A percentile compares a stretch with the other conserved stretches of the same genome.
These are phyloP conservation scores for Spongilla lacustris DNA, from an alignment of 37 sponge, comb jelly and placozoan species.

Conservation along the genomic window DNA sequence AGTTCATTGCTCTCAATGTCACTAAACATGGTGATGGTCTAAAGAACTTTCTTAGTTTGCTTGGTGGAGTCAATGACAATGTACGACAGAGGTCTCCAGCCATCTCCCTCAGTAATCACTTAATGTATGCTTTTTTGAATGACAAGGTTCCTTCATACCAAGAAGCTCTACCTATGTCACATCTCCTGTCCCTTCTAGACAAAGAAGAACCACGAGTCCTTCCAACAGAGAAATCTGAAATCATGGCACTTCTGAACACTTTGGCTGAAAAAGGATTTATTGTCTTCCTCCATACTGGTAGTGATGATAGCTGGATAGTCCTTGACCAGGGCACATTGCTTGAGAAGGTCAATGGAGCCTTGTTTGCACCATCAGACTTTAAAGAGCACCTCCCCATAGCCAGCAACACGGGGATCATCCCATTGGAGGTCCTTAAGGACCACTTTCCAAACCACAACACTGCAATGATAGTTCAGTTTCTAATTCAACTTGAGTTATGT, in stretches of 20 bases:
- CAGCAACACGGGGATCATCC: conserved; percentile 1
- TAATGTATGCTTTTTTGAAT: conserved; percentile 12
- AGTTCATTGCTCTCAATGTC: background rate
- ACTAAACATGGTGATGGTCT: background rate
- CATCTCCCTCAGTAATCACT: background rate
- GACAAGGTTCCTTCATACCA: background rate
- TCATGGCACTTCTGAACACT: background rate
- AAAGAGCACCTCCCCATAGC: conserved; percentile 8
- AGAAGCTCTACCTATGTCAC: background rate
- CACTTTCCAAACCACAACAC: background rate
- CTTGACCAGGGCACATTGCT: conserved; percentile 4
- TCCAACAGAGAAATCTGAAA: background rate
- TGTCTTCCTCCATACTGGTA: background rate
- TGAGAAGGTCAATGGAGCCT: background rate
- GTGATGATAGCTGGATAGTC: conserved; percentile 13
- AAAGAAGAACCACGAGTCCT: background rate
- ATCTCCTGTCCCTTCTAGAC: background rate
- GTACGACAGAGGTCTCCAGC: background rate
- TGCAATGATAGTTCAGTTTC: background rate
- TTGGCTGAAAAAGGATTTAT: conserved; percentile 10
- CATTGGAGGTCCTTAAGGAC: background rate
- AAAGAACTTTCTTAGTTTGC: background rate
- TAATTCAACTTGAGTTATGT: conserved; percentile 14
- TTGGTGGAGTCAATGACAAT: too few relatives aligned
- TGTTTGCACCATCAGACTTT: conserved; percentile 15